These are phyloP conservation scores for Eurosta solidaginis DNA, from an alignment of 1,140 invertebrate species.

Conservation along the genomic window DNA sequence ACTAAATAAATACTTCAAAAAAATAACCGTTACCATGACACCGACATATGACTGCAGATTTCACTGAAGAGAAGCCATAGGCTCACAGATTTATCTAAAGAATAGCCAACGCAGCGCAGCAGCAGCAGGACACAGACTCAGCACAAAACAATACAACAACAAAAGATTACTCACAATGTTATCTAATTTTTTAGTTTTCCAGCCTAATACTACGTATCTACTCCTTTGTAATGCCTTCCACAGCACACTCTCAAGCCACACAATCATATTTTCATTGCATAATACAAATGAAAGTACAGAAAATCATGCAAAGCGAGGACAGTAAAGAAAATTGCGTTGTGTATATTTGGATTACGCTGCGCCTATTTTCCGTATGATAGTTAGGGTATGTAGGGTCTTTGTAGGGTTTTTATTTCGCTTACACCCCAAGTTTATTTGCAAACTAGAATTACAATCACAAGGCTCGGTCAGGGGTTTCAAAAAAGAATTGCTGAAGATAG, in stretches of 20 bases:
- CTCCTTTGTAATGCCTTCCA: neutral
- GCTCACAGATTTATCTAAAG: neutral
- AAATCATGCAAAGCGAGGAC: neutral
- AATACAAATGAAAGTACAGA: neutral
- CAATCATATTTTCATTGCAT: too few relatives aligned
- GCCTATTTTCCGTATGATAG: neutral
- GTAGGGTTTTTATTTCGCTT: neutral
- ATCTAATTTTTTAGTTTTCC: constrained; percentile 24
- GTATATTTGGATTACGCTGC: neutral
- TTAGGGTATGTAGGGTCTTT: neutral
- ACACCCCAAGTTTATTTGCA: neutral
- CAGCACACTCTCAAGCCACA: neutral
- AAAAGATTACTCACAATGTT: constrained; percentile 3
- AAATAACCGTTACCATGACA: neutral
- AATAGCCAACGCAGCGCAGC: neutral
- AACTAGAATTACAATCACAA: neutral
- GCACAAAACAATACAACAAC: neutral
- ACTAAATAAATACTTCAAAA: neutral
- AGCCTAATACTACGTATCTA: neutral
- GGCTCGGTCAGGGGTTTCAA: neutral
- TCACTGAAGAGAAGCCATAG: neutral
- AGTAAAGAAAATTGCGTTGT: neutral
- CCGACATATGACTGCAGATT: neutral
- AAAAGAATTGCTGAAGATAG: neutral
- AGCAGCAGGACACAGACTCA: too few relatives aligned